Base-by-base conservation (phyloP, 2,797 vertebrate species). In the Graptemys geographica region DNA sequence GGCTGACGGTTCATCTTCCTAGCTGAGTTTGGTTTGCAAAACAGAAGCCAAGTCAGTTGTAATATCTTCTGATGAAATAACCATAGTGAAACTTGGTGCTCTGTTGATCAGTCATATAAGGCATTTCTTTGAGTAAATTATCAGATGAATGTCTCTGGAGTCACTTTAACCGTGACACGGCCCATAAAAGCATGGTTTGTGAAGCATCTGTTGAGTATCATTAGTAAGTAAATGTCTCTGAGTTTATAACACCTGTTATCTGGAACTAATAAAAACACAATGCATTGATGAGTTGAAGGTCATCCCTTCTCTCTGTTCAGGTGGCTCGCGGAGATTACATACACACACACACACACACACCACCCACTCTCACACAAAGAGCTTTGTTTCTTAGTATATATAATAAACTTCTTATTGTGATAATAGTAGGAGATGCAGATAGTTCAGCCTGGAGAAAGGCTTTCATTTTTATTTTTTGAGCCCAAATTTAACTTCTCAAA, bases 161-260 rank as follows among this genome's bases (percentile, higher is more conserved):
- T 83, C 79, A 37, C 91, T 83, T 53, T 83, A 56, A 47, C 79
- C 27, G 9, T 53, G 93, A 83, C 1, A 1, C 82, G 8, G 92
- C 82, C 89, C 94, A 95, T 95, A 93, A 44, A 87, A 55, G 86
- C 5, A 2, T 15, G 82, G 95, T 88, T 96, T 93, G 92, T 31
- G 81, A 96, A 90, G 96, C 90, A 52, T 65, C 93, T 92, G 96
- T 97, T 69, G 95, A 94, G 97, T 96, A 94, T 91, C 83, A 56
- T 90, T 81, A 92, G 93, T 55, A 96, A 95, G 93, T 95, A 89
- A 97, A 98, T 84, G 84, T 81, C 90, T 97, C 83, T 90, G 86
- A 56, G 96, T 97, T 97, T 97, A 98, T 94, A 94, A 96, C 85
- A 59, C 79, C 95, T 96, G 89, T 97, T 98, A 98, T 98, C 98